These are phyloP conservation scores for Harmothoe impar DNA, from an alignment of 2,888 invertebrate genomes.

Conservation along the genomic window DNA sequence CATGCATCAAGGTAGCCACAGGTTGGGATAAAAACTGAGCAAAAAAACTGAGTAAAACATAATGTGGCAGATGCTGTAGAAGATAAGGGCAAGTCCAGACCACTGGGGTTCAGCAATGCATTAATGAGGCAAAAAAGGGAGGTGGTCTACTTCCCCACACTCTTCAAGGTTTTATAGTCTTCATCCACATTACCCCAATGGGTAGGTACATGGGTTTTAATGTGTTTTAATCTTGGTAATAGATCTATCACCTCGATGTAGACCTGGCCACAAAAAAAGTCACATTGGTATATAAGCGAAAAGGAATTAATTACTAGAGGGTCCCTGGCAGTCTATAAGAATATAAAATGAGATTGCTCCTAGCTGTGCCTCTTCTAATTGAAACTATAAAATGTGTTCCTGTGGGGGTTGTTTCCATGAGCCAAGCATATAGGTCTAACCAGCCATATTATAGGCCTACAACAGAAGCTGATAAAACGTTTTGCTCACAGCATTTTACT, in stretches of 20 bases:
- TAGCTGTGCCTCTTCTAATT: neutral
- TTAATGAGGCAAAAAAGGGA: neutral
- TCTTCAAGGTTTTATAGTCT: neutral
- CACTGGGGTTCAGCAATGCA: neutral
- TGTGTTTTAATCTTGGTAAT: too few species aligned
- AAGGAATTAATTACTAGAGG: too few species aligned
- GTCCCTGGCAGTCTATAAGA: neutral
- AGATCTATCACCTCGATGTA: too few species aligned
- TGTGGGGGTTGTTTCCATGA: neutral
- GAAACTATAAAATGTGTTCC: neutral
- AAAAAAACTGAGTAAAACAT: neutral
- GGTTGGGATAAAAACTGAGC: neutral
- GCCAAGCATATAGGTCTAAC: neutral
- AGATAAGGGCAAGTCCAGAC: neutral
- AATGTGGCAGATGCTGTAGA: neutral
- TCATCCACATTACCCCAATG: neutral
- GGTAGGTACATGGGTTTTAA: too few species aligned
- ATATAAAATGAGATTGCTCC: neutral
- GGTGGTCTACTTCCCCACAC: neutral
- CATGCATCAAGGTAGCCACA: neutral
- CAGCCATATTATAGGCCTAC: too few species aligned
- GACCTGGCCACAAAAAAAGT: too few species aligned
- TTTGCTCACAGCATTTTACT: too few species aligned
- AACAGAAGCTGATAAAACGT: neutral
- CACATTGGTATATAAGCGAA: too few species aligned